A percentile compares a stretch with the other conserved stretches of the same genome.
Conservation (phyloP, 2,113 vertebrate genomes). For the Micronisus gabar region DNA sequence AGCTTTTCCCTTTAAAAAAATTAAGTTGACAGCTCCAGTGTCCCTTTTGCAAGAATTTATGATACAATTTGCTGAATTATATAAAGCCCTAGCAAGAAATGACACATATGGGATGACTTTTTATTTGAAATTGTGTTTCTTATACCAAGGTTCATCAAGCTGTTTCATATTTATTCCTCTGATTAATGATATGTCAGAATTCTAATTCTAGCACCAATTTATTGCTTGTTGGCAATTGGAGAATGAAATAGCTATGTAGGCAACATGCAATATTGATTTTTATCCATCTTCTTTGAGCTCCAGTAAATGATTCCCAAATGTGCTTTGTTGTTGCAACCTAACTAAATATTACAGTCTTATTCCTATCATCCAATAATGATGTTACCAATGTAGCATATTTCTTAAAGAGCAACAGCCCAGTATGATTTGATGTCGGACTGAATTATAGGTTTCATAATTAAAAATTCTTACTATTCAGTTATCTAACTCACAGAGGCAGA, state of each 20-base stretch:
- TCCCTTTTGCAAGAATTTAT: conserved; percentile 61
- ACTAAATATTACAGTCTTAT: conserved; percentile 67
- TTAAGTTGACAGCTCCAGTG: background rate
- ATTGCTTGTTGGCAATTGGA: conserved; percentile 63
- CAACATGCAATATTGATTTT: conserved; percentile 73
- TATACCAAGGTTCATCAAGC: conserved; percentile 71
- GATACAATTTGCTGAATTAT: conserved; percentile 63
- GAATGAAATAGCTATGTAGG: conserved; percentile 68
- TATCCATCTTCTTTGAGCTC: conserved; percentile 70
- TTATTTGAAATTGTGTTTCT: conserved; percentile 73
- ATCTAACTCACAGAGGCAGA: conserved; percentile 18
- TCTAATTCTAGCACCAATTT: conserved; percentile 75
- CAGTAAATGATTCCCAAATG: conserved; percentile 72
- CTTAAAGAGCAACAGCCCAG: conserved; percentile 46
- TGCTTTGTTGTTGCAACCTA: conserved; percentile 64
- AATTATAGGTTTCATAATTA: conserved; percentile 53
- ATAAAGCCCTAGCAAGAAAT: conserved; percentile 58
- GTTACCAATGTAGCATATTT: conserved; percentile 40
- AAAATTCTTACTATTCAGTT: conserved; percentile 13
- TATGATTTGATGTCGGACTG: conserved; percentile 17
- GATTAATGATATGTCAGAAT: conserved; percentile 79
- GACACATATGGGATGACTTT: conserved; percentile 64
- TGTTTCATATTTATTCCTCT: conserved; percentile 76
- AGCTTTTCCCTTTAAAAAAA: conserved; percentile 47
- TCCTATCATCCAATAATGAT: conserved; percentile 57